phyloP scores from a whole-genome alignment of 64 coral and sea anemone genomes.

The Exaiptasia diaphana region DNA sequence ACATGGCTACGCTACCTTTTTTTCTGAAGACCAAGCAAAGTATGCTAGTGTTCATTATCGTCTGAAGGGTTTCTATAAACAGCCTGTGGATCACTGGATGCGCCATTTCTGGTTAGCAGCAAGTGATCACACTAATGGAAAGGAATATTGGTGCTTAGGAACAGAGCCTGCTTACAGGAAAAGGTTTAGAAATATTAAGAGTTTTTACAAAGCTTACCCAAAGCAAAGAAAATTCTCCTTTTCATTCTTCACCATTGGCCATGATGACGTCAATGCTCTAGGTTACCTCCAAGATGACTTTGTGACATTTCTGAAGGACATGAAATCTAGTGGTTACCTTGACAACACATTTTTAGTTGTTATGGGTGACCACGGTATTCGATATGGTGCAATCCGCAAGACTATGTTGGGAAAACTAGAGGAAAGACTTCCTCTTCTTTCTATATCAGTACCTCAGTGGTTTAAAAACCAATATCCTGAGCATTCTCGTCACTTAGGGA shows the following conservation, averaged over 20 bases:
- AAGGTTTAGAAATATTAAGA: conserved; percentile 39
- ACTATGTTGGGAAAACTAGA: conserved; percentile 75
- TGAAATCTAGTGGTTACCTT: conserved; percentile 20
- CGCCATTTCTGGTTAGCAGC: conserved; percentile 40
- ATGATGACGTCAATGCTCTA: conserved; percentile 62
- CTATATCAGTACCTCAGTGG: conserved; percentile 57
- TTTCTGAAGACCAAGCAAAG: conserved; percentile 54
- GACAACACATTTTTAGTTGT: conserved; percentile 62
- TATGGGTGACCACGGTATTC: conserved; percentile 70
- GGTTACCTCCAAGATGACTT: conserved; percentile 50
- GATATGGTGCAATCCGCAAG: conserved; percentile 62
- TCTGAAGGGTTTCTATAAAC: conserved; percentile 36
- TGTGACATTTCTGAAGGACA: conserved; percentile 19
- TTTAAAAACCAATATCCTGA: conserved; percentile 43
- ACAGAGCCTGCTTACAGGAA: conserved; percentile 19
- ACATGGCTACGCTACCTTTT: conserved; percentile 49
- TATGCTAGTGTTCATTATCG: conserved; percentile 46
- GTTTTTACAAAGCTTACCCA: conserved; percentile 40
- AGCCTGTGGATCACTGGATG: conserved; percentile 55
- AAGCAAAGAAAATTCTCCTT: conserved; percentile 44
- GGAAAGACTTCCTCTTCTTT: conserved; percentile 57
- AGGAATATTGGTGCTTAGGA: conserved; percentile 18
- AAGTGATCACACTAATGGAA: background rate
- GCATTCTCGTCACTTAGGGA: conserved; percentile 6
- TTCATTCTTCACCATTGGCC: conserved; percentile 35